Evolutionary conservation across 2,113 vertebrate genomes (phyloP), one percentile per base, ranked within the genome.

Genomic region (Podilymbus podiceps): DNA sequence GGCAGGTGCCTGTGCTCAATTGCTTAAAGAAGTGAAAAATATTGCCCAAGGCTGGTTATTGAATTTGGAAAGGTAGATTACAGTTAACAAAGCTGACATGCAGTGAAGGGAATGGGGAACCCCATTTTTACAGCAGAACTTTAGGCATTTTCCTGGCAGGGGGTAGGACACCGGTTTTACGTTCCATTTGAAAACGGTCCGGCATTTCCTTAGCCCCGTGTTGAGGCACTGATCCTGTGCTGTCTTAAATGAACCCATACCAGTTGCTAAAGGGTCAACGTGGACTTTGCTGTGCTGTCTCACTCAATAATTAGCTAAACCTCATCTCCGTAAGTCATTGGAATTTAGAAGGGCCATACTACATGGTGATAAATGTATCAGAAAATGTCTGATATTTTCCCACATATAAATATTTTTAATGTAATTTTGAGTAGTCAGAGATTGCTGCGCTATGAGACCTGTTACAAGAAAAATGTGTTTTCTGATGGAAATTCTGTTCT

Each of bases 241-340:
- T 12, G 7, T 4, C 15, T 22, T 12, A 35, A 40, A 21, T 31
- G 5, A 40, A 79, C 31, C 35, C 9, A 0, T 10, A 9, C 9
- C 18, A 1, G 6, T 38, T 21, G 11, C 18, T 63, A 1, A 24
- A 9, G 8, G 14, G 12, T 38, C 31, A 15, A 1, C 0, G 1
- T 12, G 9, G 66, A 23, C 35, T 46, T 63, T 2, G 15, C 75
- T 55, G 46, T 28, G 16, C 20, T n/a, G 7, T 35, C 17, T 62
- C n/a, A 13, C 40, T 42, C 2, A 0, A 6, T 20, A 73, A 38
- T 22, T 28, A 17, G 19, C 14, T 17, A 14, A 22, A 17, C 53
- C 23, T 47, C 62, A 42, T 49, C 42, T 78, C 31, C 22, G 30
- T 18, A 42, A 33, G 31, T 15, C 8, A 2, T 9, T 49, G 23